Evolutionary conservation across 1,140 invertebrate species (phyloP).

Genomic region (Pseudomyrmex concolor): DNA sequence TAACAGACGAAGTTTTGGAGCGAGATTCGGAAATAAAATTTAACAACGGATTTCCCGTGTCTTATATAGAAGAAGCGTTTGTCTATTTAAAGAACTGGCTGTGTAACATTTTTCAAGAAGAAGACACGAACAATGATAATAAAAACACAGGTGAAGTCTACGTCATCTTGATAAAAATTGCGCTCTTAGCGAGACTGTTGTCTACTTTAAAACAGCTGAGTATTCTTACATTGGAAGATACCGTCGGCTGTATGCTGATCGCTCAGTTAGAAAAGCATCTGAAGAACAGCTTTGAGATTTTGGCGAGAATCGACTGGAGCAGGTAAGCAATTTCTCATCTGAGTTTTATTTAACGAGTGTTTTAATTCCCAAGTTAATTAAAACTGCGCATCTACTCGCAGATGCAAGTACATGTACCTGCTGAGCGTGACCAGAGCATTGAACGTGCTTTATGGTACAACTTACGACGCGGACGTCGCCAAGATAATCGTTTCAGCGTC

Average conservation of each 20-base stretch:
- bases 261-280: slow-evolving; percentile 3
- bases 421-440: slow-evolving; percentile 71
- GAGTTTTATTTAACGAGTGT: neutral
- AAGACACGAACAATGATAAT: neutral
- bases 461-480: slow-evolving; percentile 64
- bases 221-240: neutral
- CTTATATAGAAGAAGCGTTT: neutral
- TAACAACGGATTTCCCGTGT: neutral
- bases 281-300: neutral
- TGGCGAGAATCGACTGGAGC: neutral
- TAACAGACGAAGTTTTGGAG: neutral
- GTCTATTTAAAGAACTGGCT: slow-evolving; percentile 2
- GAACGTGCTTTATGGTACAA: slow-evolving; percentile 66
- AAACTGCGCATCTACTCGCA: slow-evolving; percentile 7
- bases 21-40: neutral
- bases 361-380: too few relatives aligned
- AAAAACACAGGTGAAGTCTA: slow-evolving; percentile 1
- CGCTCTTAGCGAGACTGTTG: slow-evolving; percentile 10
- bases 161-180: slow-evolving; percentile 2
- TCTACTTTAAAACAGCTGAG: slow-evolving; percentile 4
- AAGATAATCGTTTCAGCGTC: slow-evolving; percentile 68
- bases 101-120: slow-evolving; percentile 10
- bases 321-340: slow-evolving; percentile 26
- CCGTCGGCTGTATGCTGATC: neutral
- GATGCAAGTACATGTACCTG: slow-evolving; percentile 52